Percentiles rank a stretch among this genome's conserved stretches.
Conservation (phyloP, 23 tunicate species). For the Halocynthia aurantium region DNA sequence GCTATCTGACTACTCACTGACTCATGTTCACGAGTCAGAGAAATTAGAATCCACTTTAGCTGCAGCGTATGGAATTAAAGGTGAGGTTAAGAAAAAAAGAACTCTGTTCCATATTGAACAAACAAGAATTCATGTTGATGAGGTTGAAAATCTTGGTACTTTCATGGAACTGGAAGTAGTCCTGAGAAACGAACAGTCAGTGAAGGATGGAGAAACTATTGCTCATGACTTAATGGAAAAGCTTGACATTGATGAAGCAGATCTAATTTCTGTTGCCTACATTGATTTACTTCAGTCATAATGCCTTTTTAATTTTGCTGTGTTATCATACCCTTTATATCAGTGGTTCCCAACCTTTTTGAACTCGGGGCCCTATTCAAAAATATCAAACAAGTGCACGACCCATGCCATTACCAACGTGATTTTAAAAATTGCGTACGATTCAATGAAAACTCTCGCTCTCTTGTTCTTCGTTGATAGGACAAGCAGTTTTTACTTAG, state of each 20-base stretch:
- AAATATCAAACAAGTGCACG: too few species aligned
- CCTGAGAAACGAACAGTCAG: slow-evolving; percentile 35
- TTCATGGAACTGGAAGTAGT: slow-evolving; percentile 83
- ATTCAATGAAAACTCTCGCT: too few species aligned
- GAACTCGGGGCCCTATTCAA: too few species aligned
- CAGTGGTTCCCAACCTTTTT: too few species aligned
- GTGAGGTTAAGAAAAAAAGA: slow-evolving; percentile 58
- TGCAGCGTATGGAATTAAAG: slow-evolving; percentile 40
- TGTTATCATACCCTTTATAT: too few species aligned
- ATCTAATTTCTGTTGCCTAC: slow-evolving; percentile 77
- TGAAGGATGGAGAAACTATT: slow-evolving; percentile 66
- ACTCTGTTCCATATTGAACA: slow-evolving; percentile 67
- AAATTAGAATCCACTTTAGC: slow-evolving; percentile 38
- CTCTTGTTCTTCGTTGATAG: too few species aligned
- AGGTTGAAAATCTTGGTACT: slow-evolving; percentile 67
- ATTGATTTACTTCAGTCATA: slow-evolving; percentile 29
- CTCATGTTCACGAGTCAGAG: slow-evolving; percentile 28
- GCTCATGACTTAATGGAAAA: slow-evolving; percentile 61
- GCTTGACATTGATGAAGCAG: slow-evolving; percentile 29
- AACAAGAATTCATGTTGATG: slow-evolving; percentile 78
- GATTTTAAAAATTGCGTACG: too few species aligned
- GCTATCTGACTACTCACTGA: slow-evolving; percentile 35
- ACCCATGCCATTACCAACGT: too few species aligned
- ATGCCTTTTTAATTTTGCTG: too few species aligned
- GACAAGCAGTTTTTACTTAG: too few species aligned